Evolutionary conservation across 1,140 invertebrate species (phyloP).

Genomic region (Panulirus ornatus): DNA sequence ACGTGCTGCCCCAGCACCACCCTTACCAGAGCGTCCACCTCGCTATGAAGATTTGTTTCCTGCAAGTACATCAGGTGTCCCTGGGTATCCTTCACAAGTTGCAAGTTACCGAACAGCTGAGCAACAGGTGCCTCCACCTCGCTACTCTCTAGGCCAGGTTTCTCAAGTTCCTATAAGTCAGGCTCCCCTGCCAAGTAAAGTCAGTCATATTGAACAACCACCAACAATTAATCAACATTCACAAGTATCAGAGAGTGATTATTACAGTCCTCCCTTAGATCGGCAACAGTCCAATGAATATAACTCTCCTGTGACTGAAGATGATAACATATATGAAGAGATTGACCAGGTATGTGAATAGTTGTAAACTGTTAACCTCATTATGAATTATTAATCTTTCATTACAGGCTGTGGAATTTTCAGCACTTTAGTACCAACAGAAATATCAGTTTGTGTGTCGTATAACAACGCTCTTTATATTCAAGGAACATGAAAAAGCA

Average conservation of each 20-base stretch:
- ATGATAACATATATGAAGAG: slow-evolving; percentile 63
- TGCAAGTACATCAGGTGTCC: background rate
- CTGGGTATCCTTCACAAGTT: slow-evolving; percentile 10
- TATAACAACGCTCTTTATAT: background rate
- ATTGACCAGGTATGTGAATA: slow-evolving; percentile 54
- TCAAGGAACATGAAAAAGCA: too few relatives aligned
- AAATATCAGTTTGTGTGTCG: too few relatives aligned
- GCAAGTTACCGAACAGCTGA: background rate
- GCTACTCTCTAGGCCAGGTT: slow-evolving; percentile 16
- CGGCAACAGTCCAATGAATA: slow-evolving; percentile 53
- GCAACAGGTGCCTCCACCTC: slow-evolving; percentile 38
- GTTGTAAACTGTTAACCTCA: too few relatives aligned
- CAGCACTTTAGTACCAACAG: too few relatives aligned
- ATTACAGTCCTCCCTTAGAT: slow-evolving; percentile 51
- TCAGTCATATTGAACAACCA: background rate
- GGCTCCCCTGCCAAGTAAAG: slow-evolving; percentile 41
- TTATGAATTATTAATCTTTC: too few relatives aligned
- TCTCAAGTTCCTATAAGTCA: background rate
- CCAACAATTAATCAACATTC: background rate
- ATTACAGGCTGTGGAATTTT: too few relatives aligned
- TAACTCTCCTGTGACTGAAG: slow-evolving; percentile 58
- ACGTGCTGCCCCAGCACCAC: slow-evolving; percentile 54
- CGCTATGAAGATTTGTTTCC: slow-evolving; percentile 65
- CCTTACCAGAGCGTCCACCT: slow-evolving; percentile 45
- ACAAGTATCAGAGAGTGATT: background rate